Conservation (phyloP, 2,888 invertebrate species). For the Monoplex corrugatus region DNA sequence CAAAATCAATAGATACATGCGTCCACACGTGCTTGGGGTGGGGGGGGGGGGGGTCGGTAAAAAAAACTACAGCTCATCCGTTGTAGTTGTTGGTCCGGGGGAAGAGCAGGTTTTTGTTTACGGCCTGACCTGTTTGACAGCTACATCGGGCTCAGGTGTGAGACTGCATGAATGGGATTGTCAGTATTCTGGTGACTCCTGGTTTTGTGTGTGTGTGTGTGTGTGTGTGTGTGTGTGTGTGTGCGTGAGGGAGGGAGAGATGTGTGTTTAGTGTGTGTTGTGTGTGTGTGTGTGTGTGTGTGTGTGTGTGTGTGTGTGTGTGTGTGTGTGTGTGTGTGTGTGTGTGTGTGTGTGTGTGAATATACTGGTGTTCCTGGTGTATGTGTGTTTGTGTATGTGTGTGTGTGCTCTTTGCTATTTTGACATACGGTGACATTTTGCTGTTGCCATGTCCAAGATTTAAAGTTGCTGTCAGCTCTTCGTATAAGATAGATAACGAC, state of each 20-base stretch:
- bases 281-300: not conserved
- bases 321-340: not conserved
- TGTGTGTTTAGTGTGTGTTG: not conserved
- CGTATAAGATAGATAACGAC: no score
- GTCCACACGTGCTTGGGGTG: not conserved
- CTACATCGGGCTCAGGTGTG: slow-evolving; percentile 8
- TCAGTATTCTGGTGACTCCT: not conserved
- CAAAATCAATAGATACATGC: slow-evolving; percentile 4
- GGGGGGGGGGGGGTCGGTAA: not conserved
- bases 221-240: not conserved
- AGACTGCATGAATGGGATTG: not conserved
- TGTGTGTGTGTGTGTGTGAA: not conserved
- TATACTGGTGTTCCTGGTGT: not conserved
- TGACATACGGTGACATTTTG: no score
- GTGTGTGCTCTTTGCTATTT: not conserved
- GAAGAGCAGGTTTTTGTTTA: not conserved
- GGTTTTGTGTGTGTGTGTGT: not conserved
- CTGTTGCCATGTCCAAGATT: no score
- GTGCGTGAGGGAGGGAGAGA: no score
- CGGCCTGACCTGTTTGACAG: not conserved
- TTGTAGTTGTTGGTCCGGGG: not conserved
- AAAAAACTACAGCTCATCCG: not conserved
- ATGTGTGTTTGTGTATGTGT: not conserved
- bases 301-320: not conserved
- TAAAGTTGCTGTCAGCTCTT: no score